These are phyloP conservation scores for Cotesia chilonis DNA, from an alignment of 1,140 invertebrate species.

Conservation along the genomic window DNA sequence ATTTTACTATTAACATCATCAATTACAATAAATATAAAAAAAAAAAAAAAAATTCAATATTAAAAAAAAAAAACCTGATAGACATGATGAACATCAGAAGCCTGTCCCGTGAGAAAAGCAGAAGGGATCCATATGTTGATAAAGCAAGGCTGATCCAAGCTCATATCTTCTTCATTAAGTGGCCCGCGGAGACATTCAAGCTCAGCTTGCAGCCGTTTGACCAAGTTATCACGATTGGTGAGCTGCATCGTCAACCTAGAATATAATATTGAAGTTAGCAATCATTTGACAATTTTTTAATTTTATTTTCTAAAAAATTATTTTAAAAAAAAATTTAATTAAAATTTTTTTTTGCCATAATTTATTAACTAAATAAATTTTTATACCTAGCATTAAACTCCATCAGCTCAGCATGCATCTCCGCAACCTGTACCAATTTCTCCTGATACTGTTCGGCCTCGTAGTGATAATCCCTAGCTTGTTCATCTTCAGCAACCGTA, in stretches of 20 bases:
- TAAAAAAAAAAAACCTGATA: slow-evolving; percentile 75
- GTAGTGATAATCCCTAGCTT: slow-evolving; percentile 68
- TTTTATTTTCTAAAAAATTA: too few relatives aligned
- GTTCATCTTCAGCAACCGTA: slow-evolving; percentile 56
- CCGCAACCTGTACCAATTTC: slow-evolving; percentile 92
- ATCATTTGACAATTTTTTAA: too few relatives aligned
- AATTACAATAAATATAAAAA: too few relatives aligned
- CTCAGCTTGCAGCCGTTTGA: slow-evolving; percentile 73
- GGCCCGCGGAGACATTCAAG: slow-evolving; percentile 77
- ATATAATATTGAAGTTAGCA: too few relatives aligned
- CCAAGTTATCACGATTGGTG: slow-evolving; percentile 68
- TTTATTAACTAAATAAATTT: too few relatives aligned
- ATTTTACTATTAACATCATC: too few relatives aligned
- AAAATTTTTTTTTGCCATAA: too few relatives aligned
- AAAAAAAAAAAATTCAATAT: too few relatives aligned
- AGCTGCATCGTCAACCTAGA: slow-evolving; percentile 60
- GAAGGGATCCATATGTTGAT: slow-evolving; percentile 93
- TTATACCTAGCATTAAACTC: slow-evolving; percentile 80
- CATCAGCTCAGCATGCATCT: slow-evolving; percentile 96
- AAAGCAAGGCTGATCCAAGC: slow-evolving; percentile 64
- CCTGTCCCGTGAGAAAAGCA: slow-evolving; percentile 84
- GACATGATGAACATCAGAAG: slow-evolving; percentile 82
- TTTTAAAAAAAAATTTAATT: too few relatives aligned
- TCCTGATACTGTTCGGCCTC: slow-evolving; percentile 87
- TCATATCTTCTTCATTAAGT: slow-evolving; percentile 65